Percentiles rank a stretch among this genome's conserved stretches.
Evolutionary conservation across 1,140 invertebrate species (phyloP).

Genomic region (Melitaea cinxia): DNA sequence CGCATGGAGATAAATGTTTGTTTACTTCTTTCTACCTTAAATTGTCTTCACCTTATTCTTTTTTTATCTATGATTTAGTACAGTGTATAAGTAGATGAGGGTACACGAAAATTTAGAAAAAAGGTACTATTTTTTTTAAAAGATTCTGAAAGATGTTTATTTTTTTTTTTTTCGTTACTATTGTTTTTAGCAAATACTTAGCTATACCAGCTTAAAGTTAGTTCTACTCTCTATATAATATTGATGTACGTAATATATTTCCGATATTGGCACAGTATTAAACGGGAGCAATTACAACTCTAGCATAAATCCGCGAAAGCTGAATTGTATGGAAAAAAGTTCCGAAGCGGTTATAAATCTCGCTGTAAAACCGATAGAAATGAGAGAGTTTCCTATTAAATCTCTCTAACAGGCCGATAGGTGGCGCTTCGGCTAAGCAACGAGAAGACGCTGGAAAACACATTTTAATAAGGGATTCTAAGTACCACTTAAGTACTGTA

Average conservation of each 20-base stretch:
- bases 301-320: constrained; percentile 50
- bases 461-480: constrained; percentile 58
- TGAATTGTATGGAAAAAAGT: constrained; percentile 67
- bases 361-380: constrained; percentile 69
- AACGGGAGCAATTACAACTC: constrained; percentile 17
- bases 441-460: constrained; percentile 51
- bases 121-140: too few species aligned
- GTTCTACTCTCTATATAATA: too few species aligned
- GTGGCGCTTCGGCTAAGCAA: constrained; percentile 51
- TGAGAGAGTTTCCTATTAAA: constrained; percentile 68
- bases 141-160: too few species aligned
- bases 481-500: constrained; percentile 19
- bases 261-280: not conserved
- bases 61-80: too few species aligned
- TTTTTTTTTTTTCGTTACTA: too few species aligned
- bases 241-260: constrained; percentile 26
- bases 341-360: constrained; percentile 57
- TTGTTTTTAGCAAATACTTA: too few species aligned
- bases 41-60: too few species aligned
- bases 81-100: too few species aligned
- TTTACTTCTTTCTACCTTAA: too few species aligned
- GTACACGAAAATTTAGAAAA: too few species aligned
- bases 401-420: constrained; percentile 64
- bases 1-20: too few species aligned
- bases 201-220: too few species aligned